Percentiles rank a stretch among this genome's conserved stretches.
Evolutionary conservation across 2,797 vertebrate species (phyloP).

Genomic region (Manis pentadactyla): DNA sequence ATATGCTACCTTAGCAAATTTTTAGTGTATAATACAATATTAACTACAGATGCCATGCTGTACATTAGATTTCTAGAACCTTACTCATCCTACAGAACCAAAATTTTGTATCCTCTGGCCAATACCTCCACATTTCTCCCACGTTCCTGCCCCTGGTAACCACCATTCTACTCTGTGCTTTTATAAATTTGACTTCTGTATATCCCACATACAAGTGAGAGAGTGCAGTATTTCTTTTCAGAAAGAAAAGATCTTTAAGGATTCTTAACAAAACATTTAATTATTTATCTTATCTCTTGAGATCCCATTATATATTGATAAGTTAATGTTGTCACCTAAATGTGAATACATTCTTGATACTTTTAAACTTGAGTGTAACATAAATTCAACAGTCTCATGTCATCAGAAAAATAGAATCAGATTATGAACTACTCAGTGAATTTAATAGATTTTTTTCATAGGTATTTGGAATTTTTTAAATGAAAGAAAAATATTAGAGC

Average conservation of each 20-base stretch:
- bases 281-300: constrained; percentile 48
- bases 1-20: constrained; percentile 1
- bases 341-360: constrained; percentile 30
- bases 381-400: background rate
- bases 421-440: background rate
- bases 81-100: background rate
- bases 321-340: constrained; percentile 21
- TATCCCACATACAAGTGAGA: background rate
- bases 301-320: background rate
- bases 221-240: background rate
- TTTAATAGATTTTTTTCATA: background rate
- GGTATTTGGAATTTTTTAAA: constrained; percentile 34
- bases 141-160: background rate
- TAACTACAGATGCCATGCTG: background rate
- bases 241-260: background rate
- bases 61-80: background rate
- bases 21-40: background rate
- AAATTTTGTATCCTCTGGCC: background rate
- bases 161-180: background rate
- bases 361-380: background rate
- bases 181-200: background rate
- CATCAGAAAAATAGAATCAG: constrained; percentile 28
- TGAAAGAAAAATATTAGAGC: background rate
- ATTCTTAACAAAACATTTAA: constrained; percentile 37
- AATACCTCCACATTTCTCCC: background rate